These are phyloP conservation scores for Notoglanidium macrostoma DNA, from an alignment of 2,797 vertebrate genomes.

Conservation along the genomic window DNA sequence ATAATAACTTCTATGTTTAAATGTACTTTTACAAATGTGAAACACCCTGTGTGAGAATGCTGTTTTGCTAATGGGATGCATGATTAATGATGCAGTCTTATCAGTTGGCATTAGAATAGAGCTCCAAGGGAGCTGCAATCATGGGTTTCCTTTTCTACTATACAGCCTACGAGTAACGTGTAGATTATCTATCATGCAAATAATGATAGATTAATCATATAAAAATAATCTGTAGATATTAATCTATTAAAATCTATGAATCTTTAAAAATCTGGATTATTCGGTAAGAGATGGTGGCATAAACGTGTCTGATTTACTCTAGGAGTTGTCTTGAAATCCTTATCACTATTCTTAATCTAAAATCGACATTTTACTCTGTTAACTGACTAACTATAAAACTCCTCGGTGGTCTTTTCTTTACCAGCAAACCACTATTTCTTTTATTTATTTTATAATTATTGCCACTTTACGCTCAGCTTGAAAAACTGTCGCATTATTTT, in stretches of 20 bases:
- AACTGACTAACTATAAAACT: not conserved
- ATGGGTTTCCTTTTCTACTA: not conserved
- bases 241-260: not conserved
- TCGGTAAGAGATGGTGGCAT: not conserved
- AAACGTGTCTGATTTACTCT: not conserved
- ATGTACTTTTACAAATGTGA: not conserved
- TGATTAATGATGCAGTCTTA: conserved; percentile 42
- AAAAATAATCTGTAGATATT: not conserved
- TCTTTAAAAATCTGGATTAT: no score
- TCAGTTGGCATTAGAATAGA: conserved; percentile 23
- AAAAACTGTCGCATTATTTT: not conserved
- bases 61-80: conserved; percentile 50
- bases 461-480: not conserved
- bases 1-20: not conserved
- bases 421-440: no score
- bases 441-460: no score
- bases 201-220: not conserved
- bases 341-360: no score
- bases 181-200: not conserved
- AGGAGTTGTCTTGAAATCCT: not conserved
- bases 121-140: not conserved
- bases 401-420: not conserved
- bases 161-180: not conserved
- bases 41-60: conserved; percentile 15
- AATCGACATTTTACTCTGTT: not conserved